A percentile compares a stretch with the other conserved stretches of the same genome.
phyloP scores from a whole-genome alignment of 1,140 invertebrate species.

The Psix sp. region DNA sequence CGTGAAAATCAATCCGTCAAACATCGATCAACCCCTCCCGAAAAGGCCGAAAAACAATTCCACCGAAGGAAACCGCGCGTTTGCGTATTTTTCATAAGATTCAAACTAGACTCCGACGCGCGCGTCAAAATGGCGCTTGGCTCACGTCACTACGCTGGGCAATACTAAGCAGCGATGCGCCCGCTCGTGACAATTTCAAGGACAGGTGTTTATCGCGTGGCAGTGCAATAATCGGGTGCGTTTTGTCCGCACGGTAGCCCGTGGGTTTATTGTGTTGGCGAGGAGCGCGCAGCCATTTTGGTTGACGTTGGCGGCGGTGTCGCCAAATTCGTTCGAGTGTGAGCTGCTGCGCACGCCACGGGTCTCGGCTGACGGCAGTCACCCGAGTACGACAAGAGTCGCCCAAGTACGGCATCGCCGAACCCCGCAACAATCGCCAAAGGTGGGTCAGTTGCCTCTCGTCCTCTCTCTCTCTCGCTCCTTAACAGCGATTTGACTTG shows the following conservation, averaged over 20 bases:
- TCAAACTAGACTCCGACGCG: slow-evolving; percentile 3
- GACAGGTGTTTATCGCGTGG: slow-evolving; percentile 7
- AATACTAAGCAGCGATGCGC: slow-evolving; percentile 12
- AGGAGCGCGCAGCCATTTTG: slow-evolving; percentile 35
- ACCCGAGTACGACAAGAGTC: too few relatives aligned
- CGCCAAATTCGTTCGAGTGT: too few relatives aligned
- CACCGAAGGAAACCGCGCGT: too few relatives aligned
- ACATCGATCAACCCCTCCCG: too few relatives aligned
- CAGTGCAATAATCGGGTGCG: not conserved
- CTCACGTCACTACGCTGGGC: slow-evolving; percentile 22
- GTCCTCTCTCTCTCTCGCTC: too few relatives aligned
- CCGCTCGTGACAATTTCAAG: slow-evolving; percentile 23
- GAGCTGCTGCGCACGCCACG: slow-evolving; percentile 19
- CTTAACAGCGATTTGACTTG: too few relatives aligned
- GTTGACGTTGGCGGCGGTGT: slow-evolving; percentile 21
- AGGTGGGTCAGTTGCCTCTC: too few relatives aligned
- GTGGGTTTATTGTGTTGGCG: not conserved
- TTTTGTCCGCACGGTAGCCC: not conserved
- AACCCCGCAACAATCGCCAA: too few relatives aligned
- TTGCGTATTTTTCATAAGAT: not conserved
- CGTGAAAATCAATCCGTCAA: too few relatives aligned
- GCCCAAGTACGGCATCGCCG: too few relatives aligned
- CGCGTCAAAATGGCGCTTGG: slow-evolving; percentile 24
- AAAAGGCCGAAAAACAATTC: too few relatives aligned
- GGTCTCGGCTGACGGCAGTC: too few relatives aligned